Conservation (phyloP, 2,113 vertebrate species). For the Halichoerus grypus region DNA sequence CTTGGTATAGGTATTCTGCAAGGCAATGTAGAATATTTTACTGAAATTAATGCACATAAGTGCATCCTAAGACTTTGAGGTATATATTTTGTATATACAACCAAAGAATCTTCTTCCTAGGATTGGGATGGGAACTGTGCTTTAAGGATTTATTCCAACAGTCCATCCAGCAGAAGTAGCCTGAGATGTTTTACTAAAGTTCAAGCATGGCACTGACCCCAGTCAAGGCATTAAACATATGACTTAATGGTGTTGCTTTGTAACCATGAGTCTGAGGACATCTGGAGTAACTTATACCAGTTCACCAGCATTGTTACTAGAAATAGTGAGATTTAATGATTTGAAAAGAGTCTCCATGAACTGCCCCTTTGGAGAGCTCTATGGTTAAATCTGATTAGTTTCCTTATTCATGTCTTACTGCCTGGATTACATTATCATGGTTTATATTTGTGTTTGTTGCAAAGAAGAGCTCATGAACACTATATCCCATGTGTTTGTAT, state of each 20-base stretch:
- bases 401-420: neutral
- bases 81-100: neutral
- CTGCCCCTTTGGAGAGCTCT: fast-evolving
- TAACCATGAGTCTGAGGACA: neutral
- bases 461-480: neutral
- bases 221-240: neutral
- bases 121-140: neutral
- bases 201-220: neutral
- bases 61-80: neutral
- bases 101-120: neutral
- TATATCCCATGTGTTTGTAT: neutral
- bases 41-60: neutral
- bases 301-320: neutral
- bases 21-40: neutral
- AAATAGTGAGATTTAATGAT: neutral
- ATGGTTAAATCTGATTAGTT: neutral
- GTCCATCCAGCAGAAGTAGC: neutral
- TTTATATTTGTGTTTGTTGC: neutral
- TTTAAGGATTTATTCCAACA: neutral
- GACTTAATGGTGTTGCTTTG: neutral
- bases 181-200: neutral
- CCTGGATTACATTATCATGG: neutral
- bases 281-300: neutral
- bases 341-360: neutral
- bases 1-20: neutral